Base-by-base conservation (phyloP, 2,888 invertebrate genomes). In the Phlogophora meticulosa region DNA sequence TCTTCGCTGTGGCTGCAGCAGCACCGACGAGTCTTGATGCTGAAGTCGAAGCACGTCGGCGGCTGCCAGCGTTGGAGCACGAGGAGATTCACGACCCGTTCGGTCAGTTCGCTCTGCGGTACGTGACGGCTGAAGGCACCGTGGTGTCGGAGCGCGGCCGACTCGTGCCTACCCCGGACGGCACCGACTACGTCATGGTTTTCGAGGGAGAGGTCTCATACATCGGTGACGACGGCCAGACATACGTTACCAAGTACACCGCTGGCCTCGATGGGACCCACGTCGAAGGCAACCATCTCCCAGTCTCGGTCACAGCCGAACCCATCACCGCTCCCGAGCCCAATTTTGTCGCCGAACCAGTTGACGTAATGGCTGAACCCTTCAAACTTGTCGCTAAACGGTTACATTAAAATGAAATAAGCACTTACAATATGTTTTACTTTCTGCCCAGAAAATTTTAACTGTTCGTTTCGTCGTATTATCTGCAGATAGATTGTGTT, bases 81-180 rank as follows among this genome's bases (percentile, higher is more conserved):
- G 85, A 89, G 49, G 90, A 90, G 64, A 69, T 87, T n/a, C 90
- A 88, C 46, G 89, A 89, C 58, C 87, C 89, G 64, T 83, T 81
- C 36, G 91, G 92, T 5, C 91, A 91, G 74, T 92, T 89, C 74
- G 83, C 85, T 4, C 82, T 92, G 2, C 85, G 88, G n/a, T 92
- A 91, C 85, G 86, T 90, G 61, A 91, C 91, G 1, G 91, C 90
- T 10, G 90, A 92, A 64, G 90, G 90, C 38, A 91, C 88, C 38
- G 72, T 90, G 4, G 91, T 91, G 2, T 83, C 81, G 3, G 92
- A 92, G 72, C 84, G 84, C 2, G 92, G 91, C n/a, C 86, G 84
- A n/a, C 84, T 91, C 0, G 88, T 91, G 7, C 87, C 89, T 17
- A 87, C 84, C 2, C 72, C 82, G 1, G 83, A 86, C 15, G 87